Base-by-base conservation (phyloP, 2,888 invertebrate species). In the Pemphredon lugubris region DNA sequence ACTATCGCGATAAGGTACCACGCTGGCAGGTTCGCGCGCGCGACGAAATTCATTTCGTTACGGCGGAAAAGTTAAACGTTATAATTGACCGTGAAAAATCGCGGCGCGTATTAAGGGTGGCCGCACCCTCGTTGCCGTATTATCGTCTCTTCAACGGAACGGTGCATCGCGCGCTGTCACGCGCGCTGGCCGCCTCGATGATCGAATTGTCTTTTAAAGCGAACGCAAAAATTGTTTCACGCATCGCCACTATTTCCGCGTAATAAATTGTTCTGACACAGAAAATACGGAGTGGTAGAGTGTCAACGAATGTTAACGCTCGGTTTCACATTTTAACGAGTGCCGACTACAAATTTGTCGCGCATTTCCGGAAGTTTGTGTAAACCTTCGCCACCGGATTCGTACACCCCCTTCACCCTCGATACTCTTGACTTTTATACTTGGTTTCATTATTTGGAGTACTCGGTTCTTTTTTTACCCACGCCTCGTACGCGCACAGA, bases 381-480 rank as follows among this genome's bases (percentile, higher is more conserved):
- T 45, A 50, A 11, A n/a, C 42, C 64, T 16, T 40, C 37, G 30
- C 9, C 40, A 48, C 26, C 54, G 7, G 6, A n/a, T 14, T 16
- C n/a, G 9, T 34, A 30, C 23, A 32, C 53, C 44, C 37, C 14
- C 42, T 53, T 20, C 55, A 7, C 7, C 11, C 9, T 9, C 37
- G 42, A 75, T 65, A 66, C 50, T 54, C 76, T 59, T 57, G 71
- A 83, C 74, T 83, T 82, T 84, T 78, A 80, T 69, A 75, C 67
- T 66, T 66, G 66, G 54, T 83, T 85, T 82, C 81, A 86, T 85
- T 83, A 85, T 79, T 82, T 77, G 64, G 67, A 73, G 70, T 64
- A 58, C 60, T 40, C n/a, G 42, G 48, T 50, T 60, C 71, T 78
- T 59, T 39, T 47, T 40, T 50, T 50, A 26, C 23, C 44, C 50